phyloP scores from a whole-genome alignment of 2,797 vertebrate genomes.

The Alcedo atthis region DNA sequence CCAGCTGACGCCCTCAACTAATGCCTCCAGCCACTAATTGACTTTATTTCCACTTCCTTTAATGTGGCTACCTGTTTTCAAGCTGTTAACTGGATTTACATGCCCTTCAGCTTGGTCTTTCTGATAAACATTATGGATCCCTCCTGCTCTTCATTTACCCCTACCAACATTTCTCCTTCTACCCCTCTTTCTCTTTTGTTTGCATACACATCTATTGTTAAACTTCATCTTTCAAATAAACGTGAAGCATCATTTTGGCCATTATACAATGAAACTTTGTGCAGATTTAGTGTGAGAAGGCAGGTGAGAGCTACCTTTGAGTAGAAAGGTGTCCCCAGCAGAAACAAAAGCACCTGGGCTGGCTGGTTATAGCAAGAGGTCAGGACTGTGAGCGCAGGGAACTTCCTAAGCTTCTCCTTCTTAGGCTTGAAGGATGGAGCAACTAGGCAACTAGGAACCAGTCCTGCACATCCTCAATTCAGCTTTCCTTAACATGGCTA shows the following conservation, averaged over 20 bases:
- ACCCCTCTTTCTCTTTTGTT: background rate
- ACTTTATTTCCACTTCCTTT: conserved; percentile 62
- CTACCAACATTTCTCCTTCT: background rate
- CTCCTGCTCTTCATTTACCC: background rate
- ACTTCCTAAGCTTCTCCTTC: background rate
- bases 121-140: background rate
- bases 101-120: background rate
- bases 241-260: background rate
- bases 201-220: background rate
- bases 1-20: conserved; percentile 43
- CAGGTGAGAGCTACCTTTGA: background rate
- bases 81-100: conserved; percentile 55
- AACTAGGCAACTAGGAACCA: background rate
- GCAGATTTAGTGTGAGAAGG: background rate
- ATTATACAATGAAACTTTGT: background rate
- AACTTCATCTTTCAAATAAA: background rate
- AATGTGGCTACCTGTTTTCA: conserved; percentile 45
- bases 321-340: background rate
- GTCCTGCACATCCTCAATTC: background rate
- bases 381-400: background rate
- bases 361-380: background rate
- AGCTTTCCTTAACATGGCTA: rapidly evolving
- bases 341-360: background rate
- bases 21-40: conserved; percentile 32
- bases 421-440: background rate